Percentiles rank a stretch among this genome's conserved stretches.
Conservation (phyloP, 2,113 vertebrate genomes). For the Eulemur macaco region DNA sequence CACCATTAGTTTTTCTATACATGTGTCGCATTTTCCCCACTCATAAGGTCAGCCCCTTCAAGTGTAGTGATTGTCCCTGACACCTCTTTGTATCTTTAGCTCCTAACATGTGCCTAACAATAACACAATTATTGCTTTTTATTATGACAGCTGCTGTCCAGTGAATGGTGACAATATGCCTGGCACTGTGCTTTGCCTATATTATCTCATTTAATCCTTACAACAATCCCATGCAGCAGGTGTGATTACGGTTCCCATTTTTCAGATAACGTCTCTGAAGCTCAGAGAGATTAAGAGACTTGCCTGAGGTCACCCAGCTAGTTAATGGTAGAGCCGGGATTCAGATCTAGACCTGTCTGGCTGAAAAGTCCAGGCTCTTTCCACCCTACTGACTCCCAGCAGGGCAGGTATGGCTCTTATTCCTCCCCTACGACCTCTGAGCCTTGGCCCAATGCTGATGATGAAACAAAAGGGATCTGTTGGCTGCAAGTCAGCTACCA, state of each 20-base stretch:
- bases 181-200: background rate
- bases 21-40: background rate
- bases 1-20: background rate
- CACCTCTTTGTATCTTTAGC: background rate
- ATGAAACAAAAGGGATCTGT: background rate
- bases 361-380: background rate
- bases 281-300: background rate
- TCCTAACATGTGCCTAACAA: background rate
- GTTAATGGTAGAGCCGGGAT: background rate
- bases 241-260: background rate
- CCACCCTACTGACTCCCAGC: background rate
- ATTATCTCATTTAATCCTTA: background rate
- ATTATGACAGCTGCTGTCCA: background rate
- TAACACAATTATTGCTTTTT: background rate
- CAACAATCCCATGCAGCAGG: background rate
- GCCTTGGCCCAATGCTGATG: background rate
- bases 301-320: background rate
- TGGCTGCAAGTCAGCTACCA: background rate
- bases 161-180: background rate
- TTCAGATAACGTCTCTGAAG: background rate
- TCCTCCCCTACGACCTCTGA: background rate
- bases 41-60: too few species aligned
- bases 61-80: background rate
- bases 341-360: background rate
- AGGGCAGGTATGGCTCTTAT: background rate